Base-by-base conservation (phyloP, 92 coral and sea anemone genomes). In the Epizoanthus illoricatus region DNA sequence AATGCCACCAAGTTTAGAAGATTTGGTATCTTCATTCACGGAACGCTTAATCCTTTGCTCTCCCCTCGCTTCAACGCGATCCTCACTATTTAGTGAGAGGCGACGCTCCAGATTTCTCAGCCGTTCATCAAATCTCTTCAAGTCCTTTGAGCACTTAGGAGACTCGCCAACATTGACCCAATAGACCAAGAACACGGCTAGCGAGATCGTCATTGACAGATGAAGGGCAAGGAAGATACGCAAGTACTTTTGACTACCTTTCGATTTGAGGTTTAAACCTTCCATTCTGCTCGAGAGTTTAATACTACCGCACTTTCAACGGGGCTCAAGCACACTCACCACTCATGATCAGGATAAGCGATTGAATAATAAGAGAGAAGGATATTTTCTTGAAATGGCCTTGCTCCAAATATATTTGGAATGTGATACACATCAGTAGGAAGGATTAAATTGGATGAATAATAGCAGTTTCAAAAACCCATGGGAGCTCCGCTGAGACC, bases 41-140 rank as follows among this genome's bases (percentile, higher is more conserved):
- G 69, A 75, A 75, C 81, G 81, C 18, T 67, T 65, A 10, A 75
- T 54, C 42, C 43, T 75, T 10, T 75, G 17, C 18, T 39, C 68
- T 23, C 43, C 16, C 56, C 13, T 75, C 47, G 81, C 19, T 17
- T 39, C 54, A 54, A 33, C 36, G 24, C 23, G 81, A 19, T 55
- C 61, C 20, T 20, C n/a, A n/a, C 69, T 59, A 16, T 74, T 6
- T 45, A 33, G 43, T 16, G 40, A n/a, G 52, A 75, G 23, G 16
- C 56, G 69, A 17, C 8, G n/a, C 15, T 75, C 81, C 8, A 75
- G 24, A 10, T 15, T 33, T 4, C 43, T 60, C 24, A 75, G 56
- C 8, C 80, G 43, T 21, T 10, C 66, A 16, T 56, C 63, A 58
- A 59, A n/a, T 28, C 41, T 59, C 2, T 75, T 23, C 17, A 75